Base-by-base conservation (phyloP, 2,888 invertebrate genomes). In the Autographa gamma region DNA sequence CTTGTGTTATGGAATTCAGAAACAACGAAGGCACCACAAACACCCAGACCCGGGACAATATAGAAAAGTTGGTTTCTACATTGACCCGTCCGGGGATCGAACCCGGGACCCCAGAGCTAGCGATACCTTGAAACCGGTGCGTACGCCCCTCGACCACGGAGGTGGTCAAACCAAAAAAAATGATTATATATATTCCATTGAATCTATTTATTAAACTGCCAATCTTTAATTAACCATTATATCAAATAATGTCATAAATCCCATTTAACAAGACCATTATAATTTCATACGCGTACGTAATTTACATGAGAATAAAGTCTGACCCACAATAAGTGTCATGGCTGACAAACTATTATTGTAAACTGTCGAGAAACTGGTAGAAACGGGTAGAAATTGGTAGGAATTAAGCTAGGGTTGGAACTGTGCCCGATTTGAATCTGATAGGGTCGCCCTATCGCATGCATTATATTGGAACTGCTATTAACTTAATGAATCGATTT, bases 391-490 rank as follows among this genome's bases (percentile, higher is more conserved):
- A 60, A 70, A 62, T 19, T 62, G 3, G 7, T 11, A n/a, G 13
- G 58, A 62, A 71, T 74, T 70, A 65, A 59, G 62, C 61, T 58
- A 32, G 56, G 43, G n/a, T 76, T 74, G 76, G 74, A 76, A 59
- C 62, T 5, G 65, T 65, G 74, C 74, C 76, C 65, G 62, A 18
- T 54, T 62, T 16, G 52, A 43, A 32, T 59, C 59, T 59, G 38
- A 59, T 59, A 62, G 7, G 14, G 60, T 48, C 16, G n/a, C 11
- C 52, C 34, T 43, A 8, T 71, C 59, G 48, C 60, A 14, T 31
- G 13, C 34, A n/a, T 48, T 61, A 66, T 31, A 32, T 64, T 64
- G 34, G 43, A 61, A 63, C 32, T 19, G 11, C 54, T 56, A 56
- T 56, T 56, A 56, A 25, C 54, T 25, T 56, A 25, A 56, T 56